These are phyloP conservation scores for Naja naja DNA, from an alignment of 2,113 vertebrate genomes.

Conservation along the genomic window DNA sequence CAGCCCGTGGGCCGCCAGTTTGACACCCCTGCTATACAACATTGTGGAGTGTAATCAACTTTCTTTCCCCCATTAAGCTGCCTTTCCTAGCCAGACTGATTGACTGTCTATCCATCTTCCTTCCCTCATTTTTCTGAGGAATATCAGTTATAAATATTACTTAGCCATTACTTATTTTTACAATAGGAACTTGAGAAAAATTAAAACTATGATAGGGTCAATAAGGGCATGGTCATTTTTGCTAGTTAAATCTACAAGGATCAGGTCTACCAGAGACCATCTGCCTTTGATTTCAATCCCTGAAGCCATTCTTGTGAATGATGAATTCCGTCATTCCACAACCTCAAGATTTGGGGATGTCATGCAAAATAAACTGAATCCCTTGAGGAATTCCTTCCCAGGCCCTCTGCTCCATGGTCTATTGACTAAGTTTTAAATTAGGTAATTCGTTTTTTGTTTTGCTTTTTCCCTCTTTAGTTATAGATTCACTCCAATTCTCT, in stretches of 20 bases:
- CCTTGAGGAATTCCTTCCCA: slow-evolving; percentile 12
- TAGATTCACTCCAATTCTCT: not conserved
- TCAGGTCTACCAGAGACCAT: not conserved
- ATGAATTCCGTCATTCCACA: not conserved
- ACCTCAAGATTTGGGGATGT: not conserved
- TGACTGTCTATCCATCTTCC: not conserved
- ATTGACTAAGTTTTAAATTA: not conserved
- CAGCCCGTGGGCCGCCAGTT: too few relatives aligned
- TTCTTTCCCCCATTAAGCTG: not conserved
- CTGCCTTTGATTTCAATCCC: not conserved
- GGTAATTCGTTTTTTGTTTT: not conserved
- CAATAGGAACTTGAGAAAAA: not conserved
- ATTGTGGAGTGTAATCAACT: not conserved
- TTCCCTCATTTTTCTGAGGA: not conserved
- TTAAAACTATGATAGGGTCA: not conserved
- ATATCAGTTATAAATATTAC: not conserved
- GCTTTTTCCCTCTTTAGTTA: not conserved
- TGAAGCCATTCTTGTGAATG: not conserved
- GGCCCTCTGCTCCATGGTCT: not conserved
- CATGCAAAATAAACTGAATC: not conserved
- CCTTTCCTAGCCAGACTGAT: not conserved
- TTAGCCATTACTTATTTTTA: not conserved
- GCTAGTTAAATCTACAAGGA: not conserved
- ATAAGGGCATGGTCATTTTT: not conserved
- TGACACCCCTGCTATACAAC: not conserved